These are phyloP conservation scores for Micronisus gabar DNA, from an alignment of 2,113 vertebrate genomes.

Conservation along the genomic window DNA sequence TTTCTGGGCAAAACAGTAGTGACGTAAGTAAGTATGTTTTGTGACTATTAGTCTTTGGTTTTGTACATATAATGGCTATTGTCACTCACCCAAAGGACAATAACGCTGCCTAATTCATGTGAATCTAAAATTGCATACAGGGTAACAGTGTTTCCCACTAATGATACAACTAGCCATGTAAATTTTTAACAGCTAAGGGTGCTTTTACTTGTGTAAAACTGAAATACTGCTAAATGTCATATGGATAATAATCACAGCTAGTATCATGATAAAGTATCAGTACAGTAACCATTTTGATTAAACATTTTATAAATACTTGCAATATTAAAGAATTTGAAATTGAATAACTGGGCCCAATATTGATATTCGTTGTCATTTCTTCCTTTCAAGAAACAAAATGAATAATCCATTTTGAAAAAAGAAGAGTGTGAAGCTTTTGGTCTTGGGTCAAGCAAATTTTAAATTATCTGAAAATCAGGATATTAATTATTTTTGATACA, in stretches of 20 bases:
- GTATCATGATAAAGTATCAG: background rate
- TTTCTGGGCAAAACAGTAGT: background rate
- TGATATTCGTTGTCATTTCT: background rate
- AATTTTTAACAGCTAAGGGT: background rate
- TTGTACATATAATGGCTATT: background rate
- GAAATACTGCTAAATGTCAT: background rate
- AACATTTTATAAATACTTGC: background rate
- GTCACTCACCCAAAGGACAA: background rate
- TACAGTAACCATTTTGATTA: background rate
- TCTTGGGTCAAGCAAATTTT: background rate
- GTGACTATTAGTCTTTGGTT: background rate
- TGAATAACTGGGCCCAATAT: background rate
- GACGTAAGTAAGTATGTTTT: background rate
- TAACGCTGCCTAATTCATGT: background rate
- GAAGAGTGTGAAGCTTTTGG: background rate
- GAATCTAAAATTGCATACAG: background rate
- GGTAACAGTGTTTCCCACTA: background rate
- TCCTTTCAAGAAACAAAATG: background rate
- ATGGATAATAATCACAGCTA: background rate
- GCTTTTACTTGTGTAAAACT: background rate
- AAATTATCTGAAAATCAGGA: background rate
- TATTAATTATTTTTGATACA: background rate
- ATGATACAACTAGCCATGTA: background rate
- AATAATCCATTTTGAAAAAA: background rate
- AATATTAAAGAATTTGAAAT: background rate